Evolutionary conservation across 2,113 vertebrate genomes (phyloP).

Genomic region (Patagioenas fasciata): DNA sequence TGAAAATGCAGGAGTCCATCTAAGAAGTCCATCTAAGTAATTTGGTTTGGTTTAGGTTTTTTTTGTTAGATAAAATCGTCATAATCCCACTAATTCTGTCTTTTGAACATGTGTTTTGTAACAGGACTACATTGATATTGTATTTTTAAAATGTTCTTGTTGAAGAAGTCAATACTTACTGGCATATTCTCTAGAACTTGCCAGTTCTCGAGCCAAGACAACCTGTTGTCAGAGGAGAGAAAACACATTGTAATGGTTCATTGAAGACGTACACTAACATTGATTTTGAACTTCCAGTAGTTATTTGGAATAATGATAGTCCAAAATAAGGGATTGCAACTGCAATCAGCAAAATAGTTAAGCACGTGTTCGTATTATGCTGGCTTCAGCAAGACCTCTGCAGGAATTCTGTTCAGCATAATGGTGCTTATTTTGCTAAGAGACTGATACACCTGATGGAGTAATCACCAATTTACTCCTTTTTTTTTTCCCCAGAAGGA

Average conservation of each 20-base stretch:
- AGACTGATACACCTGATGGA: background rate
- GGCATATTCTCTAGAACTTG: constrained; percentile 95
- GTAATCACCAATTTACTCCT: too few species aligned
- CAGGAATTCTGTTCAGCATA: background rate
- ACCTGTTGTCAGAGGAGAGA: constrained; percentile 79
- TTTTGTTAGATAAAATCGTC: background rate
- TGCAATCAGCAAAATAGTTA: background rate
- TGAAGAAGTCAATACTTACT: constrained; percentile 81
- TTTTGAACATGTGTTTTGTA: background rate
- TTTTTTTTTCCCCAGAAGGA: too few species aligned
- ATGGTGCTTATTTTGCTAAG: background rate
- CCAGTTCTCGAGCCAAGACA: constrained; percentile 93
- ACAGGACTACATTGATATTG: background rate
- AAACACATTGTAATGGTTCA: background rate
- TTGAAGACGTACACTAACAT: background rate
- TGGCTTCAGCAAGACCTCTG: background rate
- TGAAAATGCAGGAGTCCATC: constrained; percentile 21
- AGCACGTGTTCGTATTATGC: background rate
- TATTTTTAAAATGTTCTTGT: background rate
- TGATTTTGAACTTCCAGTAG: background rate
- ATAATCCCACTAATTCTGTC: background rate
- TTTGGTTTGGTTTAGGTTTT: background rate
- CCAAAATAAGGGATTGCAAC: background rate
- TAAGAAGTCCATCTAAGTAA: background rate
- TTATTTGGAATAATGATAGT: background rate